Evolutionary conservation across 2,113 vertebrate genomes (phyloP).

Genomic region (Hystrix brachyura): DNA sequence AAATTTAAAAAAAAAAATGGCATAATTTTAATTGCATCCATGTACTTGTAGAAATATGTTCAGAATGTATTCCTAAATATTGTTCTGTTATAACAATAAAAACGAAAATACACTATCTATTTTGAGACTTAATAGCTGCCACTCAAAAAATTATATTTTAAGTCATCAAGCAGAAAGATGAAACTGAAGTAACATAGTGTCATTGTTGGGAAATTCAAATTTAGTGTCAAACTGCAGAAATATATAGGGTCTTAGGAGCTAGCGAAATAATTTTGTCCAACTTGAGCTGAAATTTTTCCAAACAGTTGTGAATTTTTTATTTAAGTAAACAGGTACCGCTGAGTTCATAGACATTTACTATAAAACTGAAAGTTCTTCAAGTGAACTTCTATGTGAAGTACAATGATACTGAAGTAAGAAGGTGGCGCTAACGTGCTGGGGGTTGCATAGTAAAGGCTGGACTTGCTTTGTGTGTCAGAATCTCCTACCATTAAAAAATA

Average conservation of each 20-base stretch:
- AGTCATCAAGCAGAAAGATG: not conserved
- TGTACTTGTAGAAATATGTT: not conserved
- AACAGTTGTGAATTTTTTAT: not conserved
- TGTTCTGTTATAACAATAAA: not conserved
- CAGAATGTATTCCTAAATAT: not conserved
- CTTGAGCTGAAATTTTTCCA: not conserved
- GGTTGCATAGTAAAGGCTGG: not conserved
- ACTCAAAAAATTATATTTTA: not conserved
- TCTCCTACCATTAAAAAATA: slow-evolving; percentile 35
- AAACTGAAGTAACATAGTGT: not conserved
- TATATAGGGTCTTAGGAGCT: not conserved
- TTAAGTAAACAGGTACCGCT: not conserved
- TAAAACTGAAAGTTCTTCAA: not conserved
- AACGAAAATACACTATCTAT: not conserved
- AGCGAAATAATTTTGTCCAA: not conserved
- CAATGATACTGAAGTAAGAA: not conserved
- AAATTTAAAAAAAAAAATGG: not conserved
- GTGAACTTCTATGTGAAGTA: not conserved
- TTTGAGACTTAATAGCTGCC: not conserved
- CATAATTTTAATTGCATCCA: not conserved
- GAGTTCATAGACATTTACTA: not conserved
- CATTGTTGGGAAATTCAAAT: not conserved
- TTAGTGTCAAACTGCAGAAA: not conserved
- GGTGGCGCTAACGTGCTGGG: not conserved
- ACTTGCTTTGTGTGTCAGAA: not conserved